Evolutionary conservation across 2,113 vertebrate genomes (phyloP).

Genomic region (Xiphophorus maculatus): DNA sequence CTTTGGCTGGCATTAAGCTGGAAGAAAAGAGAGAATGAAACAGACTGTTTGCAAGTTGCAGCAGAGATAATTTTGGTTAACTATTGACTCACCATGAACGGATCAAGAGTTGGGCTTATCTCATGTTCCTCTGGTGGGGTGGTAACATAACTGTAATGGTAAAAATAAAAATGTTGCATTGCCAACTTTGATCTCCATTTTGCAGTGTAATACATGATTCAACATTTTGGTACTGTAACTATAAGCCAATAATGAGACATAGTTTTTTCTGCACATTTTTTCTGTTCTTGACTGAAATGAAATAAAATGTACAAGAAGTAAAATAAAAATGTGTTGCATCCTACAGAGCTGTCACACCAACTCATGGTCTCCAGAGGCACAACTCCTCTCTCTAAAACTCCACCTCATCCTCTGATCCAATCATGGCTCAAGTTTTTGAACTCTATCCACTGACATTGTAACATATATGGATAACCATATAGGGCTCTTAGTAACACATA

Average conservation of each 20-base stretch:
- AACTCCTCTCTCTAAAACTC: slow-evolving; percentile 34
- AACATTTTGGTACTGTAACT: no score
- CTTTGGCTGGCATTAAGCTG: slow-evolving; percentile 13
- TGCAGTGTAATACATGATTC: no score
- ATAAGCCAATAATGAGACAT: background rate
- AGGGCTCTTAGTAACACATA: slow-evolving; percentile 26
- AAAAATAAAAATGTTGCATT: background rate
- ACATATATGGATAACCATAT: slow-evolving; percentile 15
- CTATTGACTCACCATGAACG: slow-evolving; percentile 47
- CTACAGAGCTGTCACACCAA: background rate
- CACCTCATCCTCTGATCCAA: slow-evolving; percentile 62
- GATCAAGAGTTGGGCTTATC: slow-evolving; percentile 33
- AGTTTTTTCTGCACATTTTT: background rate
- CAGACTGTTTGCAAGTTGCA: background rate
- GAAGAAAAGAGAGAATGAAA: background rate
- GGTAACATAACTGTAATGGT: background rate
- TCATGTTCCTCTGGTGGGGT: slow-evolving; percentile 10
- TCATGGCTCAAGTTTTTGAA: slow-evolving; percentile 47
- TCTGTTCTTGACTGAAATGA: background rate
- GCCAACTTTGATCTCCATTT: background rate
- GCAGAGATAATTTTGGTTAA: slow-evolving; percentile 62
- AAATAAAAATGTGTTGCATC: background rate
- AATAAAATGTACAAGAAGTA: background rate
- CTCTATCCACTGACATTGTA: slow-evolving; percentile 39
- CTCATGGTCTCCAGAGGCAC: slow-evolving; percentile 6